Evolutionary conservation across 2,888 invertebrate genomes (phyloP), one percentile per base, ranked within the genome.

Genomic region (Druceiella hillmani): DNA sequence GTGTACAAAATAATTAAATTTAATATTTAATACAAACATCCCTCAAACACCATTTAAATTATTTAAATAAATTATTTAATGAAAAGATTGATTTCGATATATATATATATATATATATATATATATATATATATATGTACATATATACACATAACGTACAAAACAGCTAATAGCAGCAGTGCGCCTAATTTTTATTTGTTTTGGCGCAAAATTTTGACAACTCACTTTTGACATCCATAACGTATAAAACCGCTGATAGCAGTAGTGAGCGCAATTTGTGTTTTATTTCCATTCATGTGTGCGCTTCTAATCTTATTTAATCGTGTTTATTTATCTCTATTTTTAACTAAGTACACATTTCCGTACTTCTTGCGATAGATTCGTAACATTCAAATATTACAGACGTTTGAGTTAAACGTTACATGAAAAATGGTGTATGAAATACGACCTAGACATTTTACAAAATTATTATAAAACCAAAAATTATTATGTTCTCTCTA

Each of bases 51-150:
- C 6, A 7, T 7, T 20, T 7, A 7, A 20, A 7, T 7, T 20
- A 20, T 20, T 7, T 20, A 20, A 7, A 20, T 20, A 20, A 7
- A 20, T 20, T 7, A 7, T 7, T 20, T 7, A 7, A 20, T 20
- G 9, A 7, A 20, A 7, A 20, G 6, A 20, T 20, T 7, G 6
- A 20, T 20, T 7, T 20, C 6, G 6, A 20, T 20, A 20, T 20
- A 20, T 20, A 20, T 20, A 20, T 20, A 20, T 20, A 20, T 20
- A 20, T 20, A 20, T 20, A 20, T 20, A 20, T 20, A 20, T 20
- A 20, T 20, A 20, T 20, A 20, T 20, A 20, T 20, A 20, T 20
- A 20, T 20, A 20, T 20, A 20, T 20, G 9, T 20, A 20, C 9
- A 20, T 20, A 20, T 20, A 20, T 20, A 20, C 9, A 20, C 22